Evolutionary conservation across 2,888 invertebrate species (phyloP).

Genomic region (Incurvaria masculella): DNA sequence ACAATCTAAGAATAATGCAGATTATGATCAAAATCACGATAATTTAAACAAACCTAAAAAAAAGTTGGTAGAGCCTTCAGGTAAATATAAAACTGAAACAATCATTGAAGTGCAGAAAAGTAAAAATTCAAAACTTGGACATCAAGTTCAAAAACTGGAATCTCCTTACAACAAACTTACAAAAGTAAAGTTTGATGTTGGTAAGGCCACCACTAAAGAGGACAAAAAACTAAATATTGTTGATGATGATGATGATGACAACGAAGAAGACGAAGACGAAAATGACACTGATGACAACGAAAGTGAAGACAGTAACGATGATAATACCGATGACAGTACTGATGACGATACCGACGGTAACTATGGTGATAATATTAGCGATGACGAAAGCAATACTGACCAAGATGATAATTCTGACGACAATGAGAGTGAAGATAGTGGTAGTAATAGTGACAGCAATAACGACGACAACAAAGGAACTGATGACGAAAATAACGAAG

Average conservation of each 20-base stretch:
- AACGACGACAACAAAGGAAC: constrained; percentile 23
- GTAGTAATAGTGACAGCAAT: constrained; percentile 32
- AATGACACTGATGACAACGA: constrained; percentile 42
- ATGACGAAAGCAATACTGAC: constrained; percentile 22
- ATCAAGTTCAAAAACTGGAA: constrained; percentile 33
- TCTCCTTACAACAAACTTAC: constrained; percentile 23
- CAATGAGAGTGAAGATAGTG: constrained; percentile 23
- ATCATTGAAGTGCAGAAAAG: too few species aligned
- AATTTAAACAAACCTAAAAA: constrained; percentile 24
- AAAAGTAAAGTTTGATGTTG: constrained; percentile 23
- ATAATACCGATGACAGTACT: not conserved
- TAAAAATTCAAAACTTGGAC: too few species aligned
- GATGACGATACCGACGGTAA: not conserved
- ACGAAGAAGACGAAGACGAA: constrained; percentile 48
- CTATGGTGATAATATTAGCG: not conserved
- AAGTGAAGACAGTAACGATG: constrained; percentile 16
- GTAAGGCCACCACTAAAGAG: constrained; percentile 22
- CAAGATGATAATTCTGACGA: constrained; percentile 32
- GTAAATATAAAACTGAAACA: too few species aligned
- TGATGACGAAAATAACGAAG: constrained; percentile 31
- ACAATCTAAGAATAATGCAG: constrained; percentile 52
- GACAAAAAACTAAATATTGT: constrained; percentile 31
- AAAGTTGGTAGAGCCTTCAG: too few species aligned
- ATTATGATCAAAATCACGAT: constrained; percentile 39
- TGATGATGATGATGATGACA: constrained; percentile 34